phyloP scores from a whole-genome alignment of 1,140 invertebrate species.

The Euura lappo region DNA sequence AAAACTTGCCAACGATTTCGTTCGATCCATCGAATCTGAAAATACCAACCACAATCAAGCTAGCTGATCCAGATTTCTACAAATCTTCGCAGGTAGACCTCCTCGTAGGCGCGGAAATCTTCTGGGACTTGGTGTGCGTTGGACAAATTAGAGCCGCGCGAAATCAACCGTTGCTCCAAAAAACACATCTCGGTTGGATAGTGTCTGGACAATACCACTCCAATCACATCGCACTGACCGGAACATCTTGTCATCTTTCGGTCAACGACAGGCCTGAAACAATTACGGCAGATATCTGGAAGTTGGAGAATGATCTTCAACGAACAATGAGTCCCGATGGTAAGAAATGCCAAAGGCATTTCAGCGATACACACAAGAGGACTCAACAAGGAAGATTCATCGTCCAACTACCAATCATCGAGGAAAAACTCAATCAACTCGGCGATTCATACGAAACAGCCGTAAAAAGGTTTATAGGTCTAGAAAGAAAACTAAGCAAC shows the following conservation, averaged over 20 bases:
- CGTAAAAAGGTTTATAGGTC: background rate
- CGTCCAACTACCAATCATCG: background rate
- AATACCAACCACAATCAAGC: background rate
- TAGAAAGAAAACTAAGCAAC: background rate
- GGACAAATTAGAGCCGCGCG: constrained; percentile 13
- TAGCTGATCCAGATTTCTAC: background rate
- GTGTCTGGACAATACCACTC: constrained; percentile 15
- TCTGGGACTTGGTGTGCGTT: constrained; percentile 11
- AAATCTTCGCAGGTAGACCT: background rate
- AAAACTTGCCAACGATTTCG: background rate
- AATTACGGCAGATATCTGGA: constrained; percentile 20
- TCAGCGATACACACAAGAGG: background rate
- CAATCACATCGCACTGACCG: background rate
- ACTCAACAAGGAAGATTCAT: background rate
- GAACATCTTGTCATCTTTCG: background rate
- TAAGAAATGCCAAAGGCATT: background rate
- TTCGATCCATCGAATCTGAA: background rate
- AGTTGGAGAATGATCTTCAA: background rate
- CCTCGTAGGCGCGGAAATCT: constrained; percentile 17
- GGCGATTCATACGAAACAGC: background rate
- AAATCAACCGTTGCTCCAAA: constrained; percentile 16
- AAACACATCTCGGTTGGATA: constrained; percentile 22
- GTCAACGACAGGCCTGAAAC: constrained; percentile 14
- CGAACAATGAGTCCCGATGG: background rate
- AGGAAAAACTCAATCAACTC: background rate